Percentiles rank a stretch among this genome's conserved stretches.
phyloP scores from a whole-genome alignment of 2,113 vertebrate species.

The Benitochromis conjunctus region DNA sequence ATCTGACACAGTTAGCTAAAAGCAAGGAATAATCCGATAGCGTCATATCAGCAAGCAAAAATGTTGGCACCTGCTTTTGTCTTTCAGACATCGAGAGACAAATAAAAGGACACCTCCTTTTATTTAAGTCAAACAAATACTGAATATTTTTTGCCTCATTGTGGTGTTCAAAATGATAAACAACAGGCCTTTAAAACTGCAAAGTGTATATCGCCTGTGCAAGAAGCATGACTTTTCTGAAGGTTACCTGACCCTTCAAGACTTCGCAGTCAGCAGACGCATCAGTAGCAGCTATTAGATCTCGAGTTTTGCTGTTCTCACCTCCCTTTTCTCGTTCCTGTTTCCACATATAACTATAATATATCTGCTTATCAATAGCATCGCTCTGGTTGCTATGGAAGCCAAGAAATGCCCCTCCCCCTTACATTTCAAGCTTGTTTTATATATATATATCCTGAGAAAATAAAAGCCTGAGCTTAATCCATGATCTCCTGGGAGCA shows the following conservation, averaged over 20 bases:
- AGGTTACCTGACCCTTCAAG: not conserved
- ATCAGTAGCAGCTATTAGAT: not conserved
- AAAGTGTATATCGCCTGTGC: not conserved
- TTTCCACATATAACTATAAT: not conserved
- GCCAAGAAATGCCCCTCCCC: not conserved
- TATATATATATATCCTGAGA: not conserved
- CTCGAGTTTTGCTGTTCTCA: not conserved
- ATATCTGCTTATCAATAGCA: not conserved
- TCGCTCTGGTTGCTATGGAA: slow-evolving; percentile 23
- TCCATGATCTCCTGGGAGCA: not conserved
- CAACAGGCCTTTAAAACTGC: not conserved
- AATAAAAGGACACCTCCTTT: too few relatives aligned
- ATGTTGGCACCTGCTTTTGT: too few relatives aligned
- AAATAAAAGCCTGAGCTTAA: not conserved
- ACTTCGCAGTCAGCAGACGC: fast-evolving
- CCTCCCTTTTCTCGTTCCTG: not conserved
- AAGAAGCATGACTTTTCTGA: not conserved
- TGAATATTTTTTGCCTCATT: too few relatives aligned
- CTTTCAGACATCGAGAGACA: too few relatives aligned
- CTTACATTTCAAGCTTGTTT: not conserved
- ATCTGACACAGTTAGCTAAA: too few relatives aligned
- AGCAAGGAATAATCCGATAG: too few relatives aligned
- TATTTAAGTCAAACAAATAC: too few relatives aligned
- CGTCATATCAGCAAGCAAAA: too few relatives aligned
- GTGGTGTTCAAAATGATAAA: fast-evolving